phyloP scores from a whole-genome alignment of 2,113 vertebrate genomes.

The Syngnathoides biaculeatus region DNA sequence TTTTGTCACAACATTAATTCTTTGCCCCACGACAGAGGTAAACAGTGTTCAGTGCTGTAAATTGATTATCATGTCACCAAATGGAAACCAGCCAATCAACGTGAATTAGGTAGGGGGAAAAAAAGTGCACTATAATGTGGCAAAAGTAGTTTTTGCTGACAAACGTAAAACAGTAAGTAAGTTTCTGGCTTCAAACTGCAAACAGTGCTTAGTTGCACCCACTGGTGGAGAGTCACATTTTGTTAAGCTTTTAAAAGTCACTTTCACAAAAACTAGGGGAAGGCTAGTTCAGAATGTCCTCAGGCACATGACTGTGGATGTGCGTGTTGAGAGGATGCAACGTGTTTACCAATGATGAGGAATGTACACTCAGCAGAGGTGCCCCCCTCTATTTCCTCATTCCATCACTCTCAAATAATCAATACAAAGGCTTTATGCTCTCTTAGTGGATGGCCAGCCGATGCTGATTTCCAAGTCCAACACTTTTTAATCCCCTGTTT shows the following conservation, averaged over 20 bases:
- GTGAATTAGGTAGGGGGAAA: neutral
- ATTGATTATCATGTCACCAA: neutral
- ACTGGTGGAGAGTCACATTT: constrained; percentile 1
- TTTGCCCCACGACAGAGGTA: neutral
- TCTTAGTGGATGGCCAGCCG: constrained; percentile 49
- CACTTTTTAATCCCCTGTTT: constrained; percentile 25
- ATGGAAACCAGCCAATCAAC: constrained; percentile 1
- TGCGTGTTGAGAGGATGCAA: constrained; percentile 7
- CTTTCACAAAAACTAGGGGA: constrained; percentile 13
- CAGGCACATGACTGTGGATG: constrained; percentile 30
- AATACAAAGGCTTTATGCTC: constrained; percentile 31
- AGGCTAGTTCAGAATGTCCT: constrained; percentile 11
- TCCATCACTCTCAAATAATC: constrained; percentile 46
- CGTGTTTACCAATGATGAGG: constrained; percentile 26
- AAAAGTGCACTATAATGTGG: neutral
- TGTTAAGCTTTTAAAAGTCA: constrained; percentile 22
- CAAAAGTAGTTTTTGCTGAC: constrained; percentile 13
- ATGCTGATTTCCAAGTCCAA: constrained; percentile 28
- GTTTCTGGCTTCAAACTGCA: constrained; percentile 32
- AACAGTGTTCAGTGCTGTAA: neutral
- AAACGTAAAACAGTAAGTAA: constrained; percentile 28
- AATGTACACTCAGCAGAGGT: constrained; percentile 61
- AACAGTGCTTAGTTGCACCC: constrained; percentile 39
- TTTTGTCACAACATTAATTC: neutral
- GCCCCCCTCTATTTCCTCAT: constrained; percentile 41